Evolutionary conservation across 2,113 vertebrate species (phyloP).

Genomic region (Hemiscyllium ocellatum): DNA sequence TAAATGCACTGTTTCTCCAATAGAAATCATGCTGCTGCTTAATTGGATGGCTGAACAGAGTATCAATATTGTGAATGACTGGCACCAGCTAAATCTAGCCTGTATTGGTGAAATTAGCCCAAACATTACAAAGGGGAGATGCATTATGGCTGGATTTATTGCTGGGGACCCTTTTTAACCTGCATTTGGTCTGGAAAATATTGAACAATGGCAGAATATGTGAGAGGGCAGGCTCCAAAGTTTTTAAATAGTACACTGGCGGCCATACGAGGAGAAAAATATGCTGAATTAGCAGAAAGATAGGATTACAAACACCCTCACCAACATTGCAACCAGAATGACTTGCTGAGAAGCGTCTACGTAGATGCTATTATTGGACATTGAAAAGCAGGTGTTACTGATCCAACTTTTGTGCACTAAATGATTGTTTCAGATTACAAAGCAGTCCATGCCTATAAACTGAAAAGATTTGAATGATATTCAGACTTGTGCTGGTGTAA

Average conservation of each 20-base stretch:
- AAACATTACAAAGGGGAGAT: too few relatives aligned
- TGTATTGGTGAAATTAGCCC: too few relatives aligned
- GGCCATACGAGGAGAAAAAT: too few relatives aligned
- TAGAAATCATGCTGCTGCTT: not conserved
- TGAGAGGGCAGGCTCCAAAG: too few relatives aligned
- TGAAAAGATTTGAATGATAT: not conserved
- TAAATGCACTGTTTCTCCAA: not conserved
- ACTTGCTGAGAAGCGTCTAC: not conserved
- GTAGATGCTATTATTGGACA: too few relatives aligned
- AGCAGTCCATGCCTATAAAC: not conserved
- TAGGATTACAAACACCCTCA: not conserved
- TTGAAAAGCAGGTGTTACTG: not conserved
- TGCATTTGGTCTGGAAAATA: too few relatives aligned
- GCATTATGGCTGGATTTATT: too few relatives aligned
- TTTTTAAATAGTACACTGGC: too few relatives aligned
- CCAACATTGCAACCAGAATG: not conserved
- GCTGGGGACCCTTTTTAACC: too few relatives aligned
- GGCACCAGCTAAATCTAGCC: not conserved
- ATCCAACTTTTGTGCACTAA: not conserved
- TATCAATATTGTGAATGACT: not conserved
- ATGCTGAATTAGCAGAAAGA: not conserved
- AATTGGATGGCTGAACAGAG: not conserved
- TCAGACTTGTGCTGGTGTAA: not conserved
- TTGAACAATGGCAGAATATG: too few relatives aligned
- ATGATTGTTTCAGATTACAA: not conserved